Evolutionary conservation across 2,888 invertebrate species (phyloP), one percentile per base, ranked within the genome.

Genomic region (Mythimna albipuncta): DNA sequence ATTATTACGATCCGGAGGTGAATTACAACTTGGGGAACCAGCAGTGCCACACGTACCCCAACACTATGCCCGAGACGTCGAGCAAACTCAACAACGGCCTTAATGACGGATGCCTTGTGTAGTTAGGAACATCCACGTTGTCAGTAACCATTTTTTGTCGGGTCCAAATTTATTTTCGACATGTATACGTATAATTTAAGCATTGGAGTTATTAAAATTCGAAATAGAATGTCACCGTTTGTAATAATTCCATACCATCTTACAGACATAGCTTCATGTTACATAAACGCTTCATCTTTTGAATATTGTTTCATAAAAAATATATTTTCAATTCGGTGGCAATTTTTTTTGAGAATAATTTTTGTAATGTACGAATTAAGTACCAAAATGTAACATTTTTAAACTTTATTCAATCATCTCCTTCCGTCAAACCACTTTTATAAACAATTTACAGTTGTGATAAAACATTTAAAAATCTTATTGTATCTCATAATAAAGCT

Each of bases 91-190:
- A 94, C 86, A 96, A 93, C 90, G 97, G 96, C 86, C 94, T 97
- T 84, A 97, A 97, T 89, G 97, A 97, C 87, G 97, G 97, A 77
- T 97, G 97, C 90, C 97, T 97, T 93, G 97, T 97, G 88, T 97
- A 96, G 95, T 84, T 77, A 80, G 79, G 72, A 65, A 77, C 72
- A 71, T 82, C 75, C 73, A 72, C 68, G 64, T 72, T 83, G 64
- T 71, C 72, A 82, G 79, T 82, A 86, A 88, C 79, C 82, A 87
- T 86, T 88, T 86, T 88, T 88, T 87, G 91, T 92, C 91, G 95
- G 94, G 95, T 95, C 95, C 95, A 95, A 95, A 93, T 91, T 88
- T 90, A 88, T 91, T 93, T 92, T 91, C 89, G 92, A 92, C 90
- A 92, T 91, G 94, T 95, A 94, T 94, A 94, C 94, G 94, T 94